Evolutionary conservation across 2,797 vertebrate genomes (phyloP).

Genomic region (Catamblyrhynchus diadema): DNA sequence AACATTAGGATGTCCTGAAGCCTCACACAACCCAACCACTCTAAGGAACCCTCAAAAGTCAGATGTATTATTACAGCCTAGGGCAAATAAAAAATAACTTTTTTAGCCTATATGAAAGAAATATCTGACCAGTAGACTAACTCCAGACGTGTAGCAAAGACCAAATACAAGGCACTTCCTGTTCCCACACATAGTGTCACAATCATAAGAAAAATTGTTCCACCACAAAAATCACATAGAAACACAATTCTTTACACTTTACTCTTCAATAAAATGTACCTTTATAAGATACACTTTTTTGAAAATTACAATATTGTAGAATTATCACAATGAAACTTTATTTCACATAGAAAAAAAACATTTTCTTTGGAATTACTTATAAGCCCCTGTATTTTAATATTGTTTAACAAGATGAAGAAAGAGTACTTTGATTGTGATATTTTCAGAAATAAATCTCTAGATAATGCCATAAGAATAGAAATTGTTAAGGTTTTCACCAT

Average conservation of each 20-base stretch:
- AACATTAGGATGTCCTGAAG: neutral
- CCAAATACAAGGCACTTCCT: neutral
- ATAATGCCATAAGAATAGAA: neutral
- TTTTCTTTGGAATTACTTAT: constrained; percentile 20
- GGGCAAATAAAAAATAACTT: neutral
- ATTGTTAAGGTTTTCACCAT: neutral
- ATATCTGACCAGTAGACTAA: neutral
- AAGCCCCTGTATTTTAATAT: neutral
- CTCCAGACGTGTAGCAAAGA: neutral
- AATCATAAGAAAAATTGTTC: neutral
- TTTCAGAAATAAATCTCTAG: constrained; percentile 7
- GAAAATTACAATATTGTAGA: neutral
- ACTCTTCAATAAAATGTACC: neutral
- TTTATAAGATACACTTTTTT: neutral
- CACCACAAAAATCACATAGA: neutral
- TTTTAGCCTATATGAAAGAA: neutral
- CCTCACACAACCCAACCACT: neutral
- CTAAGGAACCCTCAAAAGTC: neutral
- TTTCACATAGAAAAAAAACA: neutral
- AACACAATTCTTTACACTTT: neutral
- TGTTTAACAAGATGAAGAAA: neutral
- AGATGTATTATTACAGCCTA: neutral
- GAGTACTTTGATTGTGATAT: neutral
- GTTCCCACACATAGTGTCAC: neutral
- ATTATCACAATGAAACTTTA: neutral